These are phyloP conservation scores for Atherinomorus stipes DNA, from an alignment of 2,113 vertebrate species.

Conservation along the genomic window DNA sequence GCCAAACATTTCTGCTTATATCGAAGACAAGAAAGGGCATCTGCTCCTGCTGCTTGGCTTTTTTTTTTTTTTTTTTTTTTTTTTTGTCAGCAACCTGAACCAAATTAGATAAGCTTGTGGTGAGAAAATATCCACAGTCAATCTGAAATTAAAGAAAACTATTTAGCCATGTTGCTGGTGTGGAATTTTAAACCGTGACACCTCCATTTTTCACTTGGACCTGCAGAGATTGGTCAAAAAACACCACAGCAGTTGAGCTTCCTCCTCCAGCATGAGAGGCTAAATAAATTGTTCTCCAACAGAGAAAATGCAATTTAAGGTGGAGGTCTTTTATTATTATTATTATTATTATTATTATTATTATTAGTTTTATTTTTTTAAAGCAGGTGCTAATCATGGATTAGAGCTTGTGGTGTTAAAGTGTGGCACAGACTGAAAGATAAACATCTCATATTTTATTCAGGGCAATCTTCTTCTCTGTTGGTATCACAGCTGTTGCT, in stretches of 20 bases:
- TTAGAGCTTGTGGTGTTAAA: constrained; percentile 22
- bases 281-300: constrained; percentile 45
- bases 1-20: constrained; percentile 29
- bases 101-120: constrained; percentile 30
- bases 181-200: constrained; percentile 27
- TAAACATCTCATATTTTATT: constrained; percentile 50
- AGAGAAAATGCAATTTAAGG: constrained; percentile 30
- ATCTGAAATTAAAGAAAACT: constrained; percentile 31
- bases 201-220: background rate
- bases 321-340: constrained; percentile 28
- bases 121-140: constrained; percentile 21
- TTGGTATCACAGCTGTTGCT: constrained; percentile 33
- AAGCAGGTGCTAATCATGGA: constrained; percentile 45
- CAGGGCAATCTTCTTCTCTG: constrained; percentile 42
- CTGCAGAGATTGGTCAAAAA: constrained; percentile 40
- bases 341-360: constrained; percentile 25
- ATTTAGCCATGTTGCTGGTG: constrained; percentile 29
- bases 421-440: constrained; percentile 27
- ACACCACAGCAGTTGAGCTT: constrained; percentile 34
- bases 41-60: constrained; percentile 10
- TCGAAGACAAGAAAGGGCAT: constrained; percentile 6
- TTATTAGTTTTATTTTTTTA: constrained; percentile 2
- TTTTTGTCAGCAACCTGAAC: constrained; percentile 28
- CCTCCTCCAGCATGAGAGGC: constrained; percentile 43
- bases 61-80: background rate